These are phyloP conservation scores for Sebastiscus albofasciatus DNA, from an alignment of 2,797 vertebrate species.

Conservation along the genomic window DNA sequence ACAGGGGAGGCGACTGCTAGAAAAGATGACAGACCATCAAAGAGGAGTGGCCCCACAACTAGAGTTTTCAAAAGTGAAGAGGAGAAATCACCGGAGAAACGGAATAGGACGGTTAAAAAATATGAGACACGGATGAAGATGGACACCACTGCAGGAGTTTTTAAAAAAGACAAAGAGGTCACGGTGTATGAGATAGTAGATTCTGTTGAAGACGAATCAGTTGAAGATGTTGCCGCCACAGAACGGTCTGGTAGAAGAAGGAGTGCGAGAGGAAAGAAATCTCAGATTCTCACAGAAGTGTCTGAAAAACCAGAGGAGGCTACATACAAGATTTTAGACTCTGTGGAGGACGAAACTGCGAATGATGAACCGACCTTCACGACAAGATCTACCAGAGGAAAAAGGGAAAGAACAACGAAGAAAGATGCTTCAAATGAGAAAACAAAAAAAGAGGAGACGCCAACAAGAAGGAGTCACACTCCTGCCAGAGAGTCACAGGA, in stretches of 20 bases:
- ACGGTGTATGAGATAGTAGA: conserved; percentile 36
- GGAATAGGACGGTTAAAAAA: not conserved
- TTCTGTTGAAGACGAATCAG: conserved; percentile 31
- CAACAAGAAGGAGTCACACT: not conserved
- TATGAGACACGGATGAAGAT: not conserved
- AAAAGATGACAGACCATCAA: conserved; percentile 3
- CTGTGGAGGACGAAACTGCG: conserved; percentile 34
- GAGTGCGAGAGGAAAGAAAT: conserved; percentile 39
- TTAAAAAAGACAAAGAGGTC: not conserved
- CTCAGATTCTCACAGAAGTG: not conserved
- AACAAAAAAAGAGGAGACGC: not conserved
- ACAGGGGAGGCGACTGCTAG: not conserved
- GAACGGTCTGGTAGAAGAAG: conserved; percentile 23
- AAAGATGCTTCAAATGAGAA: not conserved
- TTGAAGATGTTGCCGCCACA: not conserved
- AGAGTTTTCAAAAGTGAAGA: conserved; percentile 13
- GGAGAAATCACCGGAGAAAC: conserved; percentile 15
- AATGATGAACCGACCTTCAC: not conserved
- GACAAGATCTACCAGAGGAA: conserved; percentile 42
- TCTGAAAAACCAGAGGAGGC: conserved; percentile 14
- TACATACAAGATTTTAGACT: conserved; percentile 50
- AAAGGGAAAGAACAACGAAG: conserved; percentile 4
- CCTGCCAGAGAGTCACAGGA: conserved; percentile 16
- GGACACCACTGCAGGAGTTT: not conserved
- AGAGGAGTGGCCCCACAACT: not conserved